phyloP scores from a whole-genome alignment of 2,797 vertebrate genomes.

The Cossypha heuglini region DNA sequence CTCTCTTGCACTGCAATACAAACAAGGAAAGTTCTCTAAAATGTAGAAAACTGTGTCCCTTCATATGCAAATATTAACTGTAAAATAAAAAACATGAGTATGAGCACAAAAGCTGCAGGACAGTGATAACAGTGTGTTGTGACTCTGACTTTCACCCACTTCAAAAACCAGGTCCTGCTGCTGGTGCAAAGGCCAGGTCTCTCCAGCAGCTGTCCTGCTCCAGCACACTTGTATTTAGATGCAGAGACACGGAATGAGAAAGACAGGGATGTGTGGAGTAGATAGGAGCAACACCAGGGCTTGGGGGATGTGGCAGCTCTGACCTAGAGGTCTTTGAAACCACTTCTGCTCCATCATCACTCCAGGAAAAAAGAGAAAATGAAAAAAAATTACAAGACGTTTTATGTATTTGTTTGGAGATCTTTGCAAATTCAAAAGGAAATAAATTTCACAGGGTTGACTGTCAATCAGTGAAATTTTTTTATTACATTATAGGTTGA shows the following conservation, averaged over 20 bases:
- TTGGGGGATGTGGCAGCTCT: background rate
- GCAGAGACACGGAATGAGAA: background rate
- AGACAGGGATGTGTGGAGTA: rapidly evolving
- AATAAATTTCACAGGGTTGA: background rate
- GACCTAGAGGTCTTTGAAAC: background rate
- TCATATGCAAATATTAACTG: background rate
- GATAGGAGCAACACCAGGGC: rapidly evolving
- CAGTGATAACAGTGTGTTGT: background rate
- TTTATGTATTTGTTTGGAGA: background rate
- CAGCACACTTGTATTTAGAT: background rate
- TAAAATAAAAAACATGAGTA: background rate
- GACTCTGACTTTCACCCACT: background rate
- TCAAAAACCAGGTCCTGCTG: background rate
- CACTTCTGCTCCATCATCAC: background rate
- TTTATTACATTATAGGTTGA: background rate
- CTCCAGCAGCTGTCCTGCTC: background rate
- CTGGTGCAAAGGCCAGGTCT: background rate
- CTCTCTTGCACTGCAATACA: background rate
- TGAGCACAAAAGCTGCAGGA: background rate
- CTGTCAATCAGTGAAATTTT: background rate
- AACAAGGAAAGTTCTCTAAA: background rate
- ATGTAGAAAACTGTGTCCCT: background rate
- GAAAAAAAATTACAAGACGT: background rate
- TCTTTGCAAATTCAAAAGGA: background rate
- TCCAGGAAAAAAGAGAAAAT: background rate